Base-by-base conservation (phyloP, 2,113 vertebrate genomes). In the Pithys albifrons region DNA sequence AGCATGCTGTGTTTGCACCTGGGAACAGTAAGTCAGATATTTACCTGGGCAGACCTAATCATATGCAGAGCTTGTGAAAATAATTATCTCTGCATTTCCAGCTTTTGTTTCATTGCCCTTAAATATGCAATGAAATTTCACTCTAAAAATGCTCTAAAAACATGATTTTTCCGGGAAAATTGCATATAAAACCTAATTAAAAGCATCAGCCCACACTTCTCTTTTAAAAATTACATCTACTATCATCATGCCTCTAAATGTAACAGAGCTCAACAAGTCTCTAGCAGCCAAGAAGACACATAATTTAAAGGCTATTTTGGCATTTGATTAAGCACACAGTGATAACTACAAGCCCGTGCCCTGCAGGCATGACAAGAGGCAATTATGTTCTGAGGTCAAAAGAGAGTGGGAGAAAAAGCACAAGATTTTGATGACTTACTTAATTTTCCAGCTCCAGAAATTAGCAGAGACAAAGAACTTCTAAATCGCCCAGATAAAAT, bases 341-440 rank as follows among this genome's bases (percentile, higher is more conserved):
- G 66, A 91, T 91, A 96, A 96, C 87, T 96, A 95, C 94, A 97
- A 97, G 76, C 65, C 62, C 64, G 77, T 82, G 94, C 49, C 83
- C 88, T 91, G 64, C 94, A 95, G 95, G 71, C 93, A 93, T 83
- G 94, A 88, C 79, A 88, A 95, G 95, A 94, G 87, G 62, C 89
- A 95, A 97, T 94, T 95, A 96, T 85, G 66, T 95, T 97, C 80
- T 85, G 64, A 96, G 65, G 84, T 96, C 67, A 97, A 95, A 96
- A 96, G 88, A 14, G 14, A 96, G 92, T 80, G 84, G 92, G 92
- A 86, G 97, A 75, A 91, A 95, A 96, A 95, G 59, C 83, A 78
- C 85, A 83, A 95, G 93, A 97, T 96, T 96, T 89, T 92, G 77
- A 95, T 95, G 73, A 72, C 54, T 95, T 78, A 89, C 85, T 97